Evolutionary conservation across 2,888 invertebrate species (phyloP).

Genomic region (Chaetogeoica ovagalla): DNA sequence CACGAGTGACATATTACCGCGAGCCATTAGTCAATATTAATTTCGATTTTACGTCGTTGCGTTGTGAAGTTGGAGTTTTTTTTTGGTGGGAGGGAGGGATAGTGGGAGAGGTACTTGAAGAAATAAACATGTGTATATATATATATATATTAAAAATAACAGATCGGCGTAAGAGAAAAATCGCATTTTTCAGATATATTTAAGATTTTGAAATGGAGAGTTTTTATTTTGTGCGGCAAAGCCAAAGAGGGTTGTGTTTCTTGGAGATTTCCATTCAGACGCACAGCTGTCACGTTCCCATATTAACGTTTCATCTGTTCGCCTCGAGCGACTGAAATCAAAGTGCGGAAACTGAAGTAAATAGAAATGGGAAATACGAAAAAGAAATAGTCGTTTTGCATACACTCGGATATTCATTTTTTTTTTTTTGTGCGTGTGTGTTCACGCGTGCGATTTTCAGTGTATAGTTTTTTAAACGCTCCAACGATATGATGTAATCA

Average conservation of each 20-base stretch:
- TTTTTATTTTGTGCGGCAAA: slow-evolving; percentile 41
- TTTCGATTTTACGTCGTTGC: slow-evolving; percentile 38
- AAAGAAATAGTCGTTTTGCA: slow-evolving; percentile 14
- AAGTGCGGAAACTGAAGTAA: slow-evolving; percentile 40
- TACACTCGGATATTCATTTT: slow-evolving; percentile 16
- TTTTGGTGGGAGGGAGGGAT: neutral
- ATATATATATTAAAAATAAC: slow-evolving; percentile 30
- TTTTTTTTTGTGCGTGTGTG: neutral
- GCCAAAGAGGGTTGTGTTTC: slow-evolving; percentile 37
- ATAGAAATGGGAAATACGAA: slow-evolving; percentile 24
- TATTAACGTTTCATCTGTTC: slow-evolving; percentile 52
- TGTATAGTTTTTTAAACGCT: neutral
- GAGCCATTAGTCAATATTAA: slow-evolving; percentile 45
- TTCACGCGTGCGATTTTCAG: neutral
- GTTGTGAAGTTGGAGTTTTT: slow-evolving; percentile 3
- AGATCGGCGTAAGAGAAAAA: slow-evolving; percentile 14
- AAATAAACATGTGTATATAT: slow-evolving; percentile 27
- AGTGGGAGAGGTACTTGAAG: neutral
- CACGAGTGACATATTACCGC: slow-evolving; percentile 43
- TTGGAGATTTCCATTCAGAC: slow-evolving; percentile 37
- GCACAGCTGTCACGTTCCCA: slow-evolving; percentile 48
- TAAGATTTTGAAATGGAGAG: slow-evolving; percentile 33
- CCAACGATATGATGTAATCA: neutral
- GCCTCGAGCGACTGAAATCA: slow-evolving; percentile 38
- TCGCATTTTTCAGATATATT: slow-evolving; percentile 23